Base-by-base conservation (phyloP, 2,888 invertebrate genomes). In the Mythimna lalbum region DNA sequence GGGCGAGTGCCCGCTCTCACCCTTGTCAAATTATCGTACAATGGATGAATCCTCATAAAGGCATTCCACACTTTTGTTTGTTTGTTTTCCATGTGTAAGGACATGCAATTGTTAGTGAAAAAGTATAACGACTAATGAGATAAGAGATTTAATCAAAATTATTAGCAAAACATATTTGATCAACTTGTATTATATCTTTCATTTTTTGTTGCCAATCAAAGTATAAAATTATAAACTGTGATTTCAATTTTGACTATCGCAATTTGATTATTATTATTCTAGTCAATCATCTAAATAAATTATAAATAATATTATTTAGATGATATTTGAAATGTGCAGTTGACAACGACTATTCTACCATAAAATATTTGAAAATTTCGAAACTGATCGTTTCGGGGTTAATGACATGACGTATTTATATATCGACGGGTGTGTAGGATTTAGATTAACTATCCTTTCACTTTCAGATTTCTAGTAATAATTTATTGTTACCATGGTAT, bases 11-110 rank as follows among this genome's bases (percentile, higher is more conserved):
- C 84, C 78, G 73, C 80, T 84, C 86, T 86, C 80, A 92, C 92
- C 92, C 92, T 90, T 88, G 86, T 93, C 93, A 92, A 87, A 90
- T 89, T 88, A 88, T 82, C 84, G 78, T 76, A 90, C 89, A 90
- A 89, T 88, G 82, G 88, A 86, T 79, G 84, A 88, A 89, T 90
- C 87, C 88, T 88, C 89, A 89, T 90, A 87, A 89, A 88, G 90
- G 88, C 90, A 92, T 91, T 90, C 87, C 87, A 76, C 79, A 86
- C 57, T 78, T 80, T 78, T 76, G 85, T 83, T 86, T 85, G 79
- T 83, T 67, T 79, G 75, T 72, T 68, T 81, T 71, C 60, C 63
- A 71, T 65, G 60, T 71, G 62, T 53, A 68, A 27, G 19, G 19
- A 55, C 19, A 55, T 76, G 50, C n/a, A 19, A 72, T 71, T 63